Percentiles rank a stretch among this genome's conserved stretches.
Evolutionary conservation across 1,140 invertebrate species (phyloP).

Genomic region (Coenobita brevimanus): DNA sequence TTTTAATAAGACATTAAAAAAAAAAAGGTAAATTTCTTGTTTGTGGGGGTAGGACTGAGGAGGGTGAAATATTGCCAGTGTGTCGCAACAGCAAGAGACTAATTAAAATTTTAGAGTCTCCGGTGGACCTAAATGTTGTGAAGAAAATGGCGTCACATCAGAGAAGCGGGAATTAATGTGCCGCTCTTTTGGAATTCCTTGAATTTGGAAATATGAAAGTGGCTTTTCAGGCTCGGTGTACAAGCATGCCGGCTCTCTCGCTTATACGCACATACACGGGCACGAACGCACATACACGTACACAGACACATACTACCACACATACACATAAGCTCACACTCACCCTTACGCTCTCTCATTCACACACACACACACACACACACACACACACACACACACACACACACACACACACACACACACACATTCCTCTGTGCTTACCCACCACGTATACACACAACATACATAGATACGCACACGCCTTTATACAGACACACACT

Average conservation of each 20-base stretch:
- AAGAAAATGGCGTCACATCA: slow-evolving; percentile 27
- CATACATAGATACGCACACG: background rate
- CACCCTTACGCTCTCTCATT: background rate
- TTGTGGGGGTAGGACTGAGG: slow-evolving; percentile 7
- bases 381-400: background rate
- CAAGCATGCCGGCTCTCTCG: no score
- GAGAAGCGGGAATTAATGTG: slow-evolving; percentile 31
- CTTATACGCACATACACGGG: background rate
- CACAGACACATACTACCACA: background rate
- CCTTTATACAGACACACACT: background rate
- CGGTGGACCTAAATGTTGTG: slow-evolving; percentile 8
- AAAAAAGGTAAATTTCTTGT: slow-evolving; percentile 16
- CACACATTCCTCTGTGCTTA: background rate
- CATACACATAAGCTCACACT: slow-evolving; percentile 4
- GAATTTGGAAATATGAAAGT: slow-evolving; percentile 25
- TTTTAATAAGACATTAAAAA: slow-evolving; percentile 28
- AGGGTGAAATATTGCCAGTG: slow-evolving; percentile 19
- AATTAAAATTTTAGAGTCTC: slow-evolving; percentile 27
- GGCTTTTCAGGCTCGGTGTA: slow-evolving; percentile 1
- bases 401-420: slow-evolving; percentile 22
- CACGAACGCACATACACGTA: background rate
- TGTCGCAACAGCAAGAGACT: slow-evolving; percentile 14
- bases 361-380: background rate
- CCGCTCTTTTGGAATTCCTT: slow-evolving; percentile 20
- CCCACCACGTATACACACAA: background rate